Evolutionary conservation across 2,888 invertebrate species (phyloP), one percentile per base, ranked within the genome.

Genomic region (Polyploca ridens): DNA sequence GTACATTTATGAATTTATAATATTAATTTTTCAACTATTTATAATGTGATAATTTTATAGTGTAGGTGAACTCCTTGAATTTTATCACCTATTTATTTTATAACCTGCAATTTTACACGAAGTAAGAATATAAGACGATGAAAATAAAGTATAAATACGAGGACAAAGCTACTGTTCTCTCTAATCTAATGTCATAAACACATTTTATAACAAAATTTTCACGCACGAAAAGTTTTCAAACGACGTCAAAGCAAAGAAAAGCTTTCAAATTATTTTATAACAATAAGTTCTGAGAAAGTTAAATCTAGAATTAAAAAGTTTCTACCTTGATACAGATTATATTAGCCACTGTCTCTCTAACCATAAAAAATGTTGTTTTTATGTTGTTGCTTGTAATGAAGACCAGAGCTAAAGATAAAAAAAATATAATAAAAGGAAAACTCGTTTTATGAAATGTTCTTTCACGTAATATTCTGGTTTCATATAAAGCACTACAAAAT

Each of bases 1-100:
- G 54, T 54, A 54, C n/a, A 54, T 54, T 54, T 19, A 19, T 54
- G 14, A 54, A 54, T 54, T 54, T 54, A 54, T 19, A 10, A 19
- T 10, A 10, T 46, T 13, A 14, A 5, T 46, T 54, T 8, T 16
- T 54, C 16, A 19, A 16, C 54, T 54, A 54, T 19, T 54, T 54
- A 54, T 54, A 19, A 19, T 3, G 19, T 54, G 19, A 19, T 54
- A 19, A 54, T 54, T 54, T 19, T 54, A 54, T n/a, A n/a, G n/a
- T n/a, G 0, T 4, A 6, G 49, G 16, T 54, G 54, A 54, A 54
- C 54, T 49, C 49, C 49, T 54, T 54, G 54, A 54, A 54, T 19
- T 54, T 54, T 54, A 54, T 54, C 54, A 19, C n/a, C 19, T 19
- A 54, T 54, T 54, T 54, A 54, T 54, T 54, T 54, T 19, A 19